Percentiles rank a stretch among this genome's conserved stretches.
Evolutionary conservation across 1,140 invertebrate species (phyloP).

Genomic region (Hylaeus anthracinus): DNA sequence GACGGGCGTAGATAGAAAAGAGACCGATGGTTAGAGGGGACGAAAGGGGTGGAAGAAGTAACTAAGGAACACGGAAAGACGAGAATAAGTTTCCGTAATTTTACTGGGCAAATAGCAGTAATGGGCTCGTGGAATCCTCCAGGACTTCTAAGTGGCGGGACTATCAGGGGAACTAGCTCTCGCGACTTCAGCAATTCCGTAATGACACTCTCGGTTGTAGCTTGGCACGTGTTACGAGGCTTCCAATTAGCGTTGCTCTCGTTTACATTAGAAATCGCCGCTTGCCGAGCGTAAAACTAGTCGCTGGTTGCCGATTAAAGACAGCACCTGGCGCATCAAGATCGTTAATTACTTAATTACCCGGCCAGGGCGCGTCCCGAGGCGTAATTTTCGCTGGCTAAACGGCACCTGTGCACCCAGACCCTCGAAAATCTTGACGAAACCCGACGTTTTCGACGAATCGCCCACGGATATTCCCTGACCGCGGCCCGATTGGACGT

Average conservation of each 20-base stretch:
- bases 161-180: slow-evolving; percentile 34
- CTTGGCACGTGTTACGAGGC: slow-evolving; percentile 51
- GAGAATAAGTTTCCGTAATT: slow-evolving; percentile 48
- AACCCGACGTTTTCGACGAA: neutral
- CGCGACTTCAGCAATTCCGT: slow-evolving; percentile 59
- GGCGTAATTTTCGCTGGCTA: slow-evolving; percentile 39
- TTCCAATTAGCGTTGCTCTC: slow-evolving; percentile 61
- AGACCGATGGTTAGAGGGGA: no score
- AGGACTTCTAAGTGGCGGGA: slow-evolving; percentile 28
- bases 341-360: slow-evolving; percentile 69
- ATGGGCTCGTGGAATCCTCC: slow-evolving; percentile 26
- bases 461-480: no score
- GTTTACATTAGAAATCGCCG: slow-evolving; percentile 60
- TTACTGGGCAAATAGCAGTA: slow-evolving; percentile 47
- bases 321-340: slow-evolving; percentile 46
- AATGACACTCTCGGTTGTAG: slow-evolving; percentile 53
- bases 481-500: no score
- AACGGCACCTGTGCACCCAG: neutral
- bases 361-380: slow-evolving; percentile 31
- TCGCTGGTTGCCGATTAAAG: slow-evolving; percentile 48
- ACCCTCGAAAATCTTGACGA: neutral
- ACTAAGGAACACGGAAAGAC: neutral
- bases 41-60: neutral
- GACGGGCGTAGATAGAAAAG: neutral
- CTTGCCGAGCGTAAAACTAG: slow-evolving; percentile 58